Base-by-base conservation (phyloP, 2,113 vertebrate species). In the Pavo muticus region DNA sequence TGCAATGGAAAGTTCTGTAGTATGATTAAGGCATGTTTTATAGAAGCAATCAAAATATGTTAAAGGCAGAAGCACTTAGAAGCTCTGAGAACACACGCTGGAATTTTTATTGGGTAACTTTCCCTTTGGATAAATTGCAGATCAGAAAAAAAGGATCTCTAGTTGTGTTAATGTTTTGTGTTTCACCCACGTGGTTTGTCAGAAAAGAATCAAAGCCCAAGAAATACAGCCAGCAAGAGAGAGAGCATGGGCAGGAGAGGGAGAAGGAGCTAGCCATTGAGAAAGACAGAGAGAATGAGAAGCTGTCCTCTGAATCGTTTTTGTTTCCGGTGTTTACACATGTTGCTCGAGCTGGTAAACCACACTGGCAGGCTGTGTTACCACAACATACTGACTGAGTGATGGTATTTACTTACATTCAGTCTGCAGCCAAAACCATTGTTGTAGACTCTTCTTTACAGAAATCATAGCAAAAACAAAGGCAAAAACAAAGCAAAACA, bases 331-430 rank as follows among this genome's bases (percentile, higher is more conserved):
- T 96, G 95, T 98, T 98, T 98, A 98, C 97, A 97, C 92, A 93
- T 96, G 88, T 97, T 97, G 96, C 97, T 97, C 95, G 96, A 97
- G 97, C 95, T 98, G 97, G 97, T 98, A 97, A 97, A 96, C 97
- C 98, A 97, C 97, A 97, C 80, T 95, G 94, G 97, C 96, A 97
- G 97, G 94, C 95, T 97, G 91, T 63, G 69, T 96, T 97, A 97
- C 97, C 97, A 96, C 97, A 98, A 95, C 96, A 96, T 97, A 95
- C 97, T 97, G 97, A 96, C 94, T 96, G 93, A 97, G 95, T 94
- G 96, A 95, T 96, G 95, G 91, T 97, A 97, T 98, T 98, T 97
- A 97, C 96, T 98, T 96, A 91, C 97, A 79, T 91, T 94, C 90
- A 95, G 88, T 91, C 95, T 95, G 96, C 92, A 97, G 97, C 96